Conservation (phyloP, 1,140 invertebrate species). For the Thaumatotibia leucotreta region DNA sequence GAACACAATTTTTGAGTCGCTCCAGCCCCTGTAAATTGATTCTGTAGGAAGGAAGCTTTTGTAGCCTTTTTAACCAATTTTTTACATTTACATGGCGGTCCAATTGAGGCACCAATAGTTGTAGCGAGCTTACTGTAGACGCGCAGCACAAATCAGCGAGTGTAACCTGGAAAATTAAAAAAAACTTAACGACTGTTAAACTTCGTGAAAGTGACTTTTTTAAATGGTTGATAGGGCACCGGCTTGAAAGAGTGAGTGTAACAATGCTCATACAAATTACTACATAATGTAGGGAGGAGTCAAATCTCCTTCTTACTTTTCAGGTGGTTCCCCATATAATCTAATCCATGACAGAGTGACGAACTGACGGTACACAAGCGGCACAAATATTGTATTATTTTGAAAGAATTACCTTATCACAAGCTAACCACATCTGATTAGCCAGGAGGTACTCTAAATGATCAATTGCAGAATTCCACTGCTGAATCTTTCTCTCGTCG, state of each 20-base stretch:
- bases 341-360: too few species aligned
- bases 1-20: constrained; percentile 19
- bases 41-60: constrained; percentile 41
- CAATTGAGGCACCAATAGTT: constrained; percentile 31
- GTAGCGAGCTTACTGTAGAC: constrained; percentile 44
- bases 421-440: constrained; percentile 37
- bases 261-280: too few species aligned
- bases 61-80: constrained; percentile 42
- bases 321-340: too few species aligned
- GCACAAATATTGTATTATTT: too few species aligned
- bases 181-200: too few species aligned
- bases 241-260: too few species aligned
- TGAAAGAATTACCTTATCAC: constrained; percentile 37
- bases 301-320: too few species aligned
- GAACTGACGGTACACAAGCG: too few species aligned
- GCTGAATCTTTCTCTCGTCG: constrained; percentile 26
- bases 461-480: constrained; percentile 41
- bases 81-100: constrained; percentile 33
- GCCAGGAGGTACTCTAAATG: constrained; percentile 39
- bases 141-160: constrained; percentile 50
- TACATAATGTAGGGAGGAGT: too few species aligned
- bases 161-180: constrained; percentile 45
- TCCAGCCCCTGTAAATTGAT: constrained; percentile 45
- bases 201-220: too few species aligned
- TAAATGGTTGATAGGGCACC: too few species aligned